Percentiles rank a stretch among this genome's conserved stretches.
These are phyloP conservation scores for Cromileptes altivelis DNA, from an alignment of 2,113 vertebrate species.

Conservation along the genomic window DNA sequence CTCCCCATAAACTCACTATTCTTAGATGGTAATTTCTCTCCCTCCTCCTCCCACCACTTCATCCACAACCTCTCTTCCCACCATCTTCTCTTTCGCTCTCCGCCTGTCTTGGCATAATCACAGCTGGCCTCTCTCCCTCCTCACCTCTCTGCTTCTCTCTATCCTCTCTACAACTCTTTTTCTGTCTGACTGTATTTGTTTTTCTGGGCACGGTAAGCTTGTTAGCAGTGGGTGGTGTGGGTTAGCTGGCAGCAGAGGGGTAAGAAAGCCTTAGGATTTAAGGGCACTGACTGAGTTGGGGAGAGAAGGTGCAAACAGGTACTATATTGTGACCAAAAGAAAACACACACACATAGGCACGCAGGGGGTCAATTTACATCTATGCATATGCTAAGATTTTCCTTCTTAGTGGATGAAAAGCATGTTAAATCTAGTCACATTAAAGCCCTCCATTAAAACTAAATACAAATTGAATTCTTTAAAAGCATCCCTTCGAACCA, in stretches of 20 bases:
- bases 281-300: slow-evolving; percentile 9
- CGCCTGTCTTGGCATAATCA: slow-evolving; percentile 37
- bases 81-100: slow-evolving; percentile 3
- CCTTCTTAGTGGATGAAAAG: not conserved
- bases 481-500: slow-evolving; percentile 11
- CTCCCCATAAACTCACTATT: slow-evolving; percentile 58
- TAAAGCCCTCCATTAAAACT: slow-evolving; percentile 29
- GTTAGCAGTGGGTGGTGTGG: slow-evolving; percentile 47
- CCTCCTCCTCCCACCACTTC: not conserved
- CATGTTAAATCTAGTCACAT: slow-evolving; percentile 17
- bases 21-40: slow-evolving; percentile 63
- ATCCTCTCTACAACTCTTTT: slow-evolving; percentile 14
- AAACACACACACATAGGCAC: not conserved
- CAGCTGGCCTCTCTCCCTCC: not conserved
- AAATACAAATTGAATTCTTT: slow-evolving; percentile 46
- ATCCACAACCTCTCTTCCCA: slow-evolving; percentile 15
- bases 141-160: slow-evolving; percentile 6
- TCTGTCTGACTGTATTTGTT: slow-evolving; percentile 31
- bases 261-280: slow-evolving; percentile 38
- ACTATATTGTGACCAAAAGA: slow-evolving; percentile 1
- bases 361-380: slow-evolving; percentile 11
- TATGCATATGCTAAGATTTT: not conserved
- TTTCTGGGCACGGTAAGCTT: slow-evolving; percentile 46
- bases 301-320: slow-evolving; percentile 2
- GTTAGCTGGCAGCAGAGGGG: slow-evolving; percentile 32